These are phyloP conservation scores for Diloba caeruleocephala DNA, from an alignment of 2,888 invertebrate species.

Conservation along the genomic window DNA sequence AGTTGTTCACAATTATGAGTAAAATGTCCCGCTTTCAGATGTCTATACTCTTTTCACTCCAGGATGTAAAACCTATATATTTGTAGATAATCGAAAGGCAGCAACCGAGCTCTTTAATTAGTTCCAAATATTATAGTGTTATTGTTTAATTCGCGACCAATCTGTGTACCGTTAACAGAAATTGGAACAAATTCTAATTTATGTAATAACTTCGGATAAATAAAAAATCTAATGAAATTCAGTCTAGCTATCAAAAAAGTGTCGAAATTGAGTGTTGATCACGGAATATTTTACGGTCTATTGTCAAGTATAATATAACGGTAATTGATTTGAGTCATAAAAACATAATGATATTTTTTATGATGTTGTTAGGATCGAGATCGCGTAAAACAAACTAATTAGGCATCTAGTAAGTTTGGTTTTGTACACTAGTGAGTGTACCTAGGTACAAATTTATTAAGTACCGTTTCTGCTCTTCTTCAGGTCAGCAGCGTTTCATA, in stretches of 20 bases:
- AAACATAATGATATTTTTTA: not conserved
- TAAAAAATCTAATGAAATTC: slow-evolving; percentile 17
- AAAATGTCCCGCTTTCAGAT: too few relatives aligned
- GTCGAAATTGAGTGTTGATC: slow-evolving; percentile 32
- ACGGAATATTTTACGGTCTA: slow-evolving; percentile 15
- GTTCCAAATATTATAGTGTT: slow-evolving; percentile 21
- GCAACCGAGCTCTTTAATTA: slow-evolving; percentile 32
- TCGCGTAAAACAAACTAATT: too few relatives aligned
- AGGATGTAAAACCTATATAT: too few relatives aligned
- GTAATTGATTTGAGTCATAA: slow-evolving; percentile 10
- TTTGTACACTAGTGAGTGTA: too few relatives aligned
- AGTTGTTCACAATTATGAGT: too few relatives aligned
- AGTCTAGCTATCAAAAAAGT: slow-evolving; percentile 5
- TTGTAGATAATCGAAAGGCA: not conserved
- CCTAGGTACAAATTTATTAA: too few relatives aligned
- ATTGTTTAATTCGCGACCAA: slow-evolving; percentile 41
- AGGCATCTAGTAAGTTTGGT: too few relatives aligned
- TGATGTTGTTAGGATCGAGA: too few relatives aligned
- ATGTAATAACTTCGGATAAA: slow-evolving; percentile 18
- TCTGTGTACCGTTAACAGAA: slow-evolving; percentile 14
- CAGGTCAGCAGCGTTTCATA: too few relatives aligned
- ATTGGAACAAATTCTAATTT: slow-evolving; percentile 21
- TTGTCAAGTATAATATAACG: slow-evolving; percentile 14
- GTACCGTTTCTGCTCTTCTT: too few relatives aligned
- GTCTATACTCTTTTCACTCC: too few relatives aligned